Evolutionary conservation across 92 coral and sea anemone species (phyloP).

Genomic region (Muricea muricata): DNA sequence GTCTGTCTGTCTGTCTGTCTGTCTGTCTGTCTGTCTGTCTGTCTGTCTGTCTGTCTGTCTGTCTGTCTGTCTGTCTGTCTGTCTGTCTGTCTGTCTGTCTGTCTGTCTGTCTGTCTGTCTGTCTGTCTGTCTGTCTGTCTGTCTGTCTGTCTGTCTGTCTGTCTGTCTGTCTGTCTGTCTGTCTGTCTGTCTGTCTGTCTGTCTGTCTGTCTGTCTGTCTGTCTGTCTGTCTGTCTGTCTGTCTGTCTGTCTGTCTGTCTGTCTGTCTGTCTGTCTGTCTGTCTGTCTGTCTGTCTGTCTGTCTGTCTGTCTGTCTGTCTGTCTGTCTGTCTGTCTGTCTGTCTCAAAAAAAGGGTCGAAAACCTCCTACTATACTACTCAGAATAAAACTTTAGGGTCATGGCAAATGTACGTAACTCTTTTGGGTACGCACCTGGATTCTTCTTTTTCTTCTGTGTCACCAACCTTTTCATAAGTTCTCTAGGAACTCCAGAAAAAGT

Average conservation of each 20-base stretch:
- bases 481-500: too few species aligned
- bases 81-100: not conserved
- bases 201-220: not conserved
- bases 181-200: not conserved
- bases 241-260: not conserved
- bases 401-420: too few species aligned
- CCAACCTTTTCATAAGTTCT: too few species aligned
- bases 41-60: conserved; percentile 1
- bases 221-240: not conserved
- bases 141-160: conserved; percentile 1
- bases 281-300: not conserved
- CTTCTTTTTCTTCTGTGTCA: too few species aligned
- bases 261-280: not conserved
- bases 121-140: conserved; percentile 1
- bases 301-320: not conserved
- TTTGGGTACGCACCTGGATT: too few species aligned
- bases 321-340: not conserved
- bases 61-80: not conserved
- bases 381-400: too few species aligned
- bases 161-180: not conserved
- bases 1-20: not conserved
- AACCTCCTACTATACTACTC: too few species aligned
- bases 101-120: not conserved
- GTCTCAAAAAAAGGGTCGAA: too few species aligned
- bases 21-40: not conserved